Base-by-base conservation (phyloP, 2,797 vertebrate species). In the Characodon lateralis region DNA sequence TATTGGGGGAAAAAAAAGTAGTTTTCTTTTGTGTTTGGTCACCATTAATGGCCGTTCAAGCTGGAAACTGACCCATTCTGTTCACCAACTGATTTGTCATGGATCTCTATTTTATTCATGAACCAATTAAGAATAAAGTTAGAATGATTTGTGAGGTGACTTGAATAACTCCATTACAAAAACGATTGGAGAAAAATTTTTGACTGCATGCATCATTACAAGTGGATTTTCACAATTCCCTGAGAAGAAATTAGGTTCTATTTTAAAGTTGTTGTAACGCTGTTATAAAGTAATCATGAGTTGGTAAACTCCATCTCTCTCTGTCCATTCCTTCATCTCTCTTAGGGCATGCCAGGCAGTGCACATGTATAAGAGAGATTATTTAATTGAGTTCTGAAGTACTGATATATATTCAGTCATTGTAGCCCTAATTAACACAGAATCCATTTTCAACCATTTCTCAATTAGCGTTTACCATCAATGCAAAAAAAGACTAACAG, bases 391-490 rank as follows among this genome's bases (percentile, higher is more conserved):
- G 9, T 35, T 28, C 6, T 63, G 20, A 22, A 2, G 35, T 13
- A 39, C 3, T 66, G 24, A 66, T 66, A 66, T 66, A 66, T 41
- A 66, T 41, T 24, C 4, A 66, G 63, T 41, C 5, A 22, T 20
- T 2, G 5, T 12, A 41, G 35, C 10, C 22, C 20, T 41, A 28
- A 68, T 74, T 22, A 26, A 69, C 0, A 77, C 3, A 46, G 9
- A 81, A 77, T 59, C 43, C 14, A 59, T 74, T 39, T 50, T 3
- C 13, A 76, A 48, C 35, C 24, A 24, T 73, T 50, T 35, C 41
- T 39, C 4, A 14, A 59, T 51, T 50, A 13, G 13, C 16, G 5
- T 51, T 43, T 66, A 78, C 28, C 55, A 35, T 10, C 48, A 48
- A 35, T 61, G 10, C 6, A 22, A 31, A 35, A 48, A 7, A 31